Base-by-base conservation (phyloP, 2,797 vertebrate genomes). In the Spea hammondii region DNA sequence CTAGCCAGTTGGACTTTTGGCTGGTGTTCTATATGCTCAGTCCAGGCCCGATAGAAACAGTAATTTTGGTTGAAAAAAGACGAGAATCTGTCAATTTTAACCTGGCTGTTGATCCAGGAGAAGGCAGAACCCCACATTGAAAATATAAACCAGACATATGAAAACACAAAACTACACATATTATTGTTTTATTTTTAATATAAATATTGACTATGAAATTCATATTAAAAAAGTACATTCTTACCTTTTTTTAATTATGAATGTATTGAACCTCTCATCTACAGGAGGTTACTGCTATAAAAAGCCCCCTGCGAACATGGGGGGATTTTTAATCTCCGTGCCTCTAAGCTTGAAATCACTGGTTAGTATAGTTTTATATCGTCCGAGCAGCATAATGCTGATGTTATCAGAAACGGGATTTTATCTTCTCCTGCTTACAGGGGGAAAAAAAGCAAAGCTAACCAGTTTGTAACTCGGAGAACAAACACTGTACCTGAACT, bases 231-330 rank as follows among this genome's bases (percentile, higher is more conserved):
- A 64, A 64, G 74, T 64, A 72, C 17, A 72, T 48, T 59, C 44
- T 48, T 72, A 57, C 55, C 32, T 62, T 10, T 45, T 45, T 9
- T 62, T 82, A 77, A 77, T 82, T 82, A 82, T 72, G 77, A 76
- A 17, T 54, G 69, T 48, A 55, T 53, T 54, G 64, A 64, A 53
- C 6, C 50, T 49, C 47, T 74, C 59, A 49, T 70, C 78, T 45
- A 60, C 72, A 65, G 65, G 60, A 67, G 6, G 78, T 70, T 74
- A 64, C 70, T 65, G 72, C 72, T 79, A 50, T 46, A 65, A 57
- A 81, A 80, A 76, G 79, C 79, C 17, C 48, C 69, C 74, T 64
- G 74, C 60, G 57, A 55, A 67, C 67, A 9, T 44, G 46, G 45
- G 66, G 51, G 49, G 55, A 53, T 5, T 80, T 73, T 73, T 76